A percentile compares a stretch with the other conserved stretches of the same genome.
phyloP scores from a whole-genome alignment of 2,113 vertebrate genomes.

The Dolichallabes microphthalmus region DNA sequence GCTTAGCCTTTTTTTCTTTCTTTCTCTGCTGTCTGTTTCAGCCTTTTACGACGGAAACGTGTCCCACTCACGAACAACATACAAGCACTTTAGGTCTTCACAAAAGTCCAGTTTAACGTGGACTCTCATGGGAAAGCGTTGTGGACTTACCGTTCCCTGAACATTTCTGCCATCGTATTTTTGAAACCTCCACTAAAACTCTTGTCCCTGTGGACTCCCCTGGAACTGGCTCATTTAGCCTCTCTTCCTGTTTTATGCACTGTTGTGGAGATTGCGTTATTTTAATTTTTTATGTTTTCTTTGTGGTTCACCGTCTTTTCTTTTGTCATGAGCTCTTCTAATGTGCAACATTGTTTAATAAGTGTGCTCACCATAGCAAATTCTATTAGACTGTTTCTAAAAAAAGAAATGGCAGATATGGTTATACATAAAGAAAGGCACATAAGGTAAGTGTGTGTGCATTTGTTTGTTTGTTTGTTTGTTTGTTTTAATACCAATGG shows the following conservation, averaged over 20 bases:
- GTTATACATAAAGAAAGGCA: background rate
- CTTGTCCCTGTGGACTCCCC: background rate
- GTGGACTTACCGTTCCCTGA: background rate
- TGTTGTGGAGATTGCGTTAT: slow-evolving; percentile 22
- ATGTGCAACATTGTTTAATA: background rate
- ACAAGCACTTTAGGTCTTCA: background rate
- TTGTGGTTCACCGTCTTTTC: background rate
- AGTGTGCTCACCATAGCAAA: background rate
- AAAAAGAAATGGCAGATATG: no score
- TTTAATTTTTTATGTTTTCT: slow-evolving; percentile 5
- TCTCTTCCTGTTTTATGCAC: slow-evolving; percentile 16
- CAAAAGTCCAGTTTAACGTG: background rate
- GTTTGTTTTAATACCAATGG: no score
- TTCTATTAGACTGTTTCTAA: background rate
- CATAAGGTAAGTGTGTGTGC: no score
- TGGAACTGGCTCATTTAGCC: slow-evolving; percentile 11
- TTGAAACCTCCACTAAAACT: slow-evolving; percentile 2
- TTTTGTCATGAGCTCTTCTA: background rate
- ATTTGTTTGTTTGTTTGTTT: no score
- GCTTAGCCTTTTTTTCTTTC: background rate
- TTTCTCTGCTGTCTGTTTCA: background rate
- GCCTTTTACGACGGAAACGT: background rate
- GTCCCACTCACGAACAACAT: background rate
- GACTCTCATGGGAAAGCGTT: background rate
- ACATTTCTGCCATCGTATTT: background rate